Evolutionary conservation across 2,888 invertebrate species (phyloP), one percentile per base, ranked within the genome.

Genomic region (Linnaemya tessellans): DNA sequence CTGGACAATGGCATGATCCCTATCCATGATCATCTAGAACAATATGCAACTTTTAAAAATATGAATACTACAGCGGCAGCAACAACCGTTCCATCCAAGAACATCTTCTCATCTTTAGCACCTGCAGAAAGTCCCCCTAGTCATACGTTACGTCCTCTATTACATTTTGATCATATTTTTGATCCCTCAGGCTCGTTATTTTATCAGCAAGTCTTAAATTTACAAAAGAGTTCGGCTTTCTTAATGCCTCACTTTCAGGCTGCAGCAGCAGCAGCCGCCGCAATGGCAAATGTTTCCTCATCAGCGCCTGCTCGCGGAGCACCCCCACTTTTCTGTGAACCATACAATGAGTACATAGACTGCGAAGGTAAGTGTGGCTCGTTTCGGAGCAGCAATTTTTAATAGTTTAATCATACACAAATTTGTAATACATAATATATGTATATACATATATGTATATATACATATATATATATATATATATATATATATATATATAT

Each of bases 191-290:
- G 90, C 74, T 89, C 91, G 49, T 62, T 91, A 46, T 89, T 91
- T 85, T 91, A 91, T 79, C 91, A 91, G 82, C 91, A 91, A 83
- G 88, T 91, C 64, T 85, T 91, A 60, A 90, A 89, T 87, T 87
- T 91, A 41, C 91, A 91, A 71, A 91, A 91, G 86, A 90, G 88
- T 67, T 88, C 91, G 0, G 87, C 88, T 8, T 88, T 90, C 65
- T 89, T 91, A 75, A 90, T 91, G 89, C 91, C 91, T 5, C 90
- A 91, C 54, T 90, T 91, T 70, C 91, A 91, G 77, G 90, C 90
- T 7, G 90, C 91, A 5, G 91, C 90, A 13, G 89, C 90, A 1
- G 90, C 90, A 1, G 90, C 91, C 3, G 91, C 90, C n/a, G 89
- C 90, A 1, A 82, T 87, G 70, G 81, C 89, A 1, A 80, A 80